Base-by-base conservation (phyloP, 2,888 invertebrate species). In the Ennomos quercinarius region DNA sequence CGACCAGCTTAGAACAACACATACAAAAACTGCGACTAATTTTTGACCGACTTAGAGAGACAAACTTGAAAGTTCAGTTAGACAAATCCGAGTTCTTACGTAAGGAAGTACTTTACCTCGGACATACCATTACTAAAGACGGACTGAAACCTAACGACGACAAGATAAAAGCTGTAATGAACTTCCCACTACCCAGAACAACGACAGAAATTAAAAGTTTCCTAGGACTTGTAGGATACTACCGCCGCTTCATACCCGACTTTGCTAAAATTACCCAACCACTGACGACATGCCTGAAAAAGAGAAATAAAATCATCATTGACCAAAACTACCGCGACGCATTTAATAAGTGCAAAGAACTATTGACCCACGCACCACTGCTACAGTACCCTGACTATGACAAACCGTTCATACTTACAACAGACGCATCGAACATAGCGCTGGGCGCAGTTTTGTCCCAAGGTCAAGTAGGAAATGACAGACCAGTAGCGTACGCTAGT, bases 161-260 rank as follows among this genome's bases (percentile, higher is more conserved):
- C 10, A 37, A 37, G 10, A 37, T 37, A 10, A 10, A 8, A 37
- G 37, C 37, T 37, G 37, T 37, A 2, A 10, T 37, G 37, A 37
- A 37, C 37, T 37, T 10, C 11, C 55, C 55, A 10, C 8, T 48
- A 10, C 48, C 55, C 4, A 37, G 43, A 27, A 56, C 55, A 2
- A 11, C 13, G 6, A 55, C 55, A 9, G 47, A 47, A 37, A 55
- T 37, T 17, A 47, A 47, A 13, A 47, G 47, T 37, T 47, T 47
- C 12, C 37, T 55, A 9, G 48, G 55, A 37, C 12, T 49, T 34
- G 35, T 56, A 1, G 49, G 45, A 1, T 56, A 56, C 56, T 43
- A 43, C 66, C 10, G 51, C 57, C 35, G 58, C 50, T 55, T 70
- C 64, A 59, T 56, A 34, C 44, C 47, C 37, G 55, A 55, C 42